Percentiles rank a stretch among this genome's conserved stretches.
Conservation (phyloP, 2,888 invertebrate species). For the Rhopalosiphum nymphaeae region DNA sequence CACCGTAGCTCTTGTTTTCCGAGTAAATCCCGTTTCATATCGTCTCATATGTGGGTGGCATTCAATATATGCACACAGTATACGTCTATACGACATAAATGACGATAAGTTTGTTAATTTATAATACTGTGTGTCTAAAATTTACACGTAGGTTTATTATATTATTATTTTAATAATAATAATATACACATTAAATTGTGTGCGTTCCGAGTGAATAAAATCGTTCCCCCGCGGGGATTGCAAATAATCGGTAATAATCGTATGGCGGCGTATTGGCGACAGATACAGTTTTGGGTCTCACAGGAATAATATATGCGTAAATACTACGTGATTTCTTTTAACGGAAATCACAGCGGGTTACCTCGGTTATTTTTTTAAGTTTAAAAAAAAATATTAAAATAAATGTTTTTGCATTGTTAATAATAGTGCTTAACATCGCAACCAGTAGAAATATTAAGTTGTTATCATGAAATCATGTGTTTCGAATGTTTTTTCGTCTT, state of each 20-base stretch:
- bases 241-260: not conserved
- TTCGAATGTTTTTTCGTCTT: not conserved
- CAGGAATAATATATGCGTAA: not conserved
- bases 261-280: not conserved
- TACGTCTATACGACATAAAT: not conserved
- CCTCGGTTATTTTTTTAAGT: not conserved
- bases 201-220: not conserved
- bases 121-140: not conserved
- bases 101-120: not conserved
- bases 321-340: not conserved
- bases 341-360: not conserved
- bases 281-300: not conserved
- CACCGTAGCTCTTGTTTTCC: not conserved
- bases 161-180: not conserved
- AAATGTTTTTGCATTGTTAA: not conserved
- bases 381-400: not conserved
- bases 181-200: not conserved
- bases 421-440: not conserved
- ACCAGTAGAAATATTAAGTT: not conserved
- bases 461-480: not conserved
- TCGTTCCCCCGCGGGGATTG: not conserved
- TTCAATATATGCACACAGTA: not conserved
- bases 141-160: not conserved
- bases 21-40: not conserved
- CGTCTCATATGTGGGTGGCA: not conserved